Evolutionary conservation across 2,888 invertebrate genomes (phyloP).

Genomic region (Cataglyphis rosenhaueri): DNA sequence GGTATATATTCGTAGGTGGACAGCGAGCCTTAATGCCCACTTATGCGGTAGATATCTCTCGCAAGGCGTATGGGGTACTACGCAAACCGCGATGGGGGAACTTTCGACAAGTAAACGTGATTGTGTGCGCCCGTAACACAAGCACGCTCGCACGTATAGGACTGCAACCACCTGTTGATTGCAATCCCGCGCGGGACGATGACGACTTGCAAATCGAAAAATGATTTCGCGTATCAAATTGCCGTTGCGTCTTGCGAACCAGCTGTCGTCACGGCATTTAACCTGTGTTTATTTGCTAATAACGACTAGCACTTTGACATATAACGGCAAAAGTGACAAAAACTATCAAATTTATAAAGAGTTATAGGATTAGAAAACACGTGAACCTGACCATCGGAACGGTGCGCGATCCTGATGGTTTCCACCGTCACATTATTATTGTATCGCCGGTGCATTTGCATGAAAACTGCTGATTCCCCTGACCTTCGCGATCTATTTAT

Average conservation of each 20-base stretch:
- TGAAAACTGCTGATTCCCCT: constrained; percentile 84
- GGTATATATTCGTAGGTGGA: constrained; percentile 66
- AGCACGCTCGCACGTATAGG: constrained; percentile 52
- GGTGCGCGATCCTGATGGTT: constrained; percentile 17
- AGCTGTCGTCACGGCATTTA: neutral
- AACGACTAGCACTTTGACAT: neutral
- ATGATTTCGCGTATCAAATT: constrained; percentile 31
- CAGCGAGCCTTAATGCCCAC: constrained; percentile 59
- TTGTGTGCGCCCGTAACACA: constrained; percentile 2
- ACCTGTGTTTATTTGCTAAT: neutral
- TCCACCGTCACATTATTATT: constrained; percentile 79
- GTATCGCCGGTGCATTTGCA: constrained; percentile 83
- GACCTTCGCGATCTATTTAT: constrained; percentile 84
- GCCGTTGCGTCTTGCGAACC: neutral
- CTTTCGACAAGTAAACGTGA: constrained; percentile 65
- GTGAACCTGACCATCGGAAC: neutral
- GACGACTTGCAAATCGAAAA: constrained; percentile 63
- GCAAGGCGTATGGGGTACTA: constrained; percentile 55
- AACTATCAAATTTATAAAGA: neutral
- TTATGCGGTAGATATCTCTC: constrained; percentile 52
- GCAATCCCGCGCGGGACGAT: constrained; percentile 59
- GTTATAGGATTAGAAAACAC: neutral
- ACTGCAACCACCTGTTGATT: constrained; percentile 74
- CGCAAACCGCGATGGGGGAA: constrained; percentile 62
- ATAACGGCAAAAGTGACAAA: neutral